Evolutionary conservation across 1,140 invertebrate genomes (phyloP).

Genomic region (Fopius arisanus): DNA sequence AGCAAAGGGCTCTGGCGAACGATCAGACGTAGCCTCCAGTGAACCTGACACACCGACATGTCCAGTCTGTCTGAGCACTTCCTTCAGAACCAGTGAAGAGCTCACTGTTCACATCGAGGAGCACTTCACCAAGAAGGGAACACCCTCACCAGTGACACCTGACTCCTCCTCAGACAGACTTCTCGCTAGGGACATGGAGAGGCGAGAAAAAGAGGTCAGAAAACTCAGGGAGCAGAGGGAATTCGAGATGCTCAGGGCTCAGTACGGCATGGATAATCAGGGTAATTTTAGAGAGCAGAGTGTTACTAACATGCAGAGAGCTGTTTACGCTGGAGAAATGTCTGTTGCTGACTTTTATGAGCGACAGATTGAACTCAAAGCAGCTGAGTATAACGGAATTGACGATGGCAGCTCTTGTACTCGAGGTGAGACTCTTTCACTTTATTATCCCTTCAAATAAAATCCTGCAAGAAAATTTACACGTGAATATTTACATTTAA

Average conservation of each 20-base stretch:
- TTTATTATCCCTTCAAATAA: too few relatives aligned
- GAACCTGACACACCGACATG: slow-evolving; percentile 58
- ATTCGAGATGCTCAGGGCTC: slow-evolving; percentile 81
- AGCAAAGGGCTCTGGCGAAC: slow-evolving; percentile 52
- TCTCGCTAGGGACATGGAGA: slow-evolving; percentile 70
- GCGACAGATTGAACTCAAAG: slow-evolving; percentile 76
- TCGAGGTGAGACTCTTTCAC: slow-evolving; percentile 67
- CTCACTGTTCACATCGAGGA: slow-evolving; percentile 75
- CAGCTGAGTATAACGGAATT: slow-evolving; percentile 78
- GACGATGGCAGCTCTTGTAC: slow-evolving; percentile 85
- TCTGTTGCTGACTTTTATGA: slow-evolving; percentile 87
- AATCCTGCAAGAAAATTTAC: too few relatives aligned
- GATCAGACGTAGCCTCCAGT: slow-evolving; percentile 48
- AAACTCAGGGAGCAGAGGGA: slow-evolving; percentile 79
- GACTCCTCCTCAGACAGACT: slow-evolving; percentile 67
- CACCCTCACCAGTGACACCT: slow-evolving; percentile 64
- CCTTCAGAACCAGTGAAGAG: slow-evolving; percentile 65
- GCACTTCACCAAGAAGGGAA: slow-evolving; percentile 69
- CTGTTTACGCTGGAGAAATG: slow-evolving; percentile 85
- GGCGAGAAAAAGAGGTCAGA: slow-evolving; percentile 74
- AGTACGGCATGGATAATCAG: slow-evolving; percentile 90
- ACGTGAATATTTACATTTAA: too few relatives aligned
- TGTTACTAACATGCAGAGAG: slow-evolving; percentile 81
- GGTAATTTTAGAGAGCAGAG: slow-evolving; percentile 83
- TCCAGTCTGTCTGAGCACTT: slow-evolving; percentile 66